A percentile compares a stretch with the other conserved stretches of the same genome.
Conservation (phyloP, 2,113 vertebrate species). For the Phasianus colchicus region DNA sequence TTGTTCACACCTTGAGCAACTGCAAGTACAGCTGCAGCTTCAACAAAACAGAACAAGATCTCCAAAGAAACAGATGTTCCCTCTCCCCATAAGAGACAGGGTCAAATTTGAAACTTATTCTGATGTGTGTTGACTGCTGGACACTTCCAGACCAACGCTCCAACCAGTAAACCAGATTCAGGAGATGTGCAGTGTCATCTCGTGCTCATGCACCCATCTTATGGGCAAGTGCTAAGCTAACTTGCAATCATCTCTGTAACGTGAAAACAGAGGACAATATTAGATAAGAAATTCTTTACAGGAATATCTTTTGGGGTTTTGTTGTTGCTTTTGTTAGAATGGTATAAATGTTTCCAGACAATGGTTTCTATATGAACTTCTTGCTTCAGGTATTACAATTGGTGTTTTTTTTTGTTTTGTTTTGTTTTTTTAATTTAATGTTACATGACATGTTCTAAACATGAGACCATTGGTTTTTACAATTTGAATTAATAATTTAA, state of each 20-base stretch:
- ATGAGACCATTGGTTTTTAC: neutral
- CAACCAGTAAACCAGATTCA: neutral
- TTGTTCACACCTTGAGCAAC: neutral
- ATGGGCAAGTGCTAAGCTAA: neutral
- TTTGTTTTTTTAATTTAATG: neutral
- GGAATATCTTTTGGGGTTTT: neutral
- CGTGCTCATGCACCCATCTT: neutral
- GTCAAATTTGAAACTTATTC: neutral
- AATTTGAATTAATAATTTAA: neutral
- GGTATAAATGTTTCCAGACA: neutral
- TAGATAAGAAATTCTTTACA: neutral
- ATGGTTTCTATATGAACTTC: neutral
- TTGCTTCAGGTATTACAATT: neutral
- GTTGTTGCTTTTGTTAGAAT: neutral
- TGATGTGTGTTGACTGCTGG: neutral
- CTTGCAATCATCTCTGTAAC: neutral
- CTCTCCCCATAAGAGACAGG: neutral
- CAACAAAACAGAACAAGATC: neutral
- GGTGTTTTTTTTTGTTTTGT: too few relatives aligned
- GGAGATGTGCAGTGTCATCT: too few relatives aligned
- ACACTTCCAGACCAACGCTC: too few relatives aligned
- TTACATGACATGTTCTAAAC: neutral
- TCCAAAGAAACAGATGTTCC: neutral
- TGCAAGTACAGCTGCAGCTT: neutral
- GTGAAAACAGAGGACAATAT: neutral